These are phyloP conservation scores for Trissolcus japonicus DNA, from an alignment of 2,888 invertebrate genomes.

Conservation along the genomic window DNA sequence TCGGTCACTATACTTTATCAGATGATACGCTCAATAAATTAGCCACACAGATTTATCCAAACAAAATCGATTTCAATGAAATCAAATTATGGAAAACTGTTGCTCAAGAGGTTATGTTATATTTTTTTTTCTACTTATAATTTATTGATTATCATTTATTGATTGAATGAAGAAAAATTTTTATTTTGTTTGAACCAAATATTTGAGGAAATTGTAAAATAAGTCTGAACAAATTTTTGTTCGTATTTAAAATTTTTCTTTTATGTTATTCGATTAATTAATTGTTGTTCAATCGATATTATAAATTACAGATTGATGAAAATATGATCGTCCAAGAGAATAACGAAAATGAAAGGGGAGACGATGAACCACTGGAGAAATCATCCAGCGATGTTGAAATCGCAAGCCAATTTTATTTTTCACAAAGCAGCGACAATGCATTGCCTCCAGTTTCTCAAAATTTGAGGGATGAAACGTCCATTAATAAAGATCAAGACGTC, in stretches of 20 bases:
- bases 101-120: constrained; percentile 19
- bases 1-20: constrained; percentile 19
- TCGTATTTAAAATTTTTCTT: no score
- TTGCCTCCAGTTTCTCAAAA: constrained; percentile 1
- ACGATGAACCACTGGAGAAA: not conserved
- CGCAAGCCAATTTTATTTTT: constrained; percentile 34
- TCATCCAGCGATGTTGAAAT: constrained; percentile 1
- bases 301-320: not conserved
- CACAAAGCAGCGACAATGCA: constrained; percentile 9
- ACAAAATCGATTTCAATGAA: not conserved
- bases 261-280: no score
- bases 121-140: not conserved
- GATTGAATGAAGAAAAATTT: no score
- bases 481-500: constrained; percentile 48
- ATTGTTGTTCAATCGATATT: no score
- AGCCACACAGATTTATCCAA: constrained; percentile 5
- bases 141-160: no score
- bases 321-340: not conserved
- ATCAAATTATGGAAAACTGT: constrained; percentile 24
- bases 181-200: no score
- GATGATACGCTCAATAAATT: constrained; percentile 10
- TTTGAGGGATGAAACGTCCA: not conserved
- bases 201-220: no score
- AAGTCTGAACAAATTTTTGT: no score
- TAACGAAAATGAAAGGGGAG: not conserved